Percentiles rank a stretch among this genome's conserved stretches.
These are phyloP conservation scores for Ginglymostoma cirratum DNA, from an alignment of 2,113 vertebrate genomes.

Conservation along the genomic window DNA sequence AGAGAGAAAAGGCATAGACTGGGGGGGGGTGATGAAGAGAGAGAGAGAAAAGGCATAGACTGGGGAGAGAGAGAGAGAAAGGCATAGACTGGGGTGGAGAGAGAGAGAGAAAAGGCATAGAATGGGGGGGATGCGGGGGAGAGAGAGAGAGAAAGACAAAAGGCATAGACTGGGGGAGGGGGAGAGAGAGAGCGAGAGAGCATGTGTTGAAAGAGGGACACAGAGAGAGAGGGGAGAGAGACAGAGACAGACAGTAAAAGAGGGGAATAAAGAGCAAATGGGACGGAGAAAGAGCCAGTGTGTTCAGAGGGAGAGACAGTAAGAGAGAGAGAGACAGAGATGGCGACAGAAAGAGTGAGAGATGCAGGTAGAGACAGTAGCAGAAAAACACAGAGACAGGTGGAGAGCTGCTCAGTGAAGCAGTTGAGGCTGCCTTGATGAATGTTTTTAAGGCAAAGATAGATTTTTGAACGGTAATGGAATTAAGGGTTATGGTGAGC, in stretches of 20 bases:
- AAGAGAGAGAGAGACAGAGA: background rate
- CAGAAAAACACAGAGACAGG: background rate
- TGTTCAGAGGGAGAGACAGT: background rate
- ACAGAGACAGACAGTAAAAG: background rate
- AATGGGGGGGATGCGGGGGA: background rate
- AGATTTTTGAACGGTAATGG: too few species aligned
- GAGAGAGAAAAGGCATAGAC: too few species aligned
- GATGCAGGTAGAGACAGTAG: background rate
- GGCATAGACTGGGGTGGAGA: background rate
- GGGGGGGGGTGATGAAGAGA: background rate
- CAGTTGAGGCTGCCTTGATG: too few species aligned
- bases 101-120: background rate
- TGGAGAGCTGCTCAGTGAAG: background rate
- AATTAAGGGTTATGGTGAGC: too few species aligned
- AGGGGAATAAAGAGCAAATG: background rate
- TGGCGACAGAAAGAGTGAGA: background rate
- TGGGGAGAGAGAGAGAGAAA: background rate
- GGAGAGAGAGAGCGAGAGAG: background rate
- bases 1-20: background rate
- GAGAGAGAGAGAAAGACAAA: background rate
- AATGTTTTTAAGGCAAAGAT: too few species aligned
- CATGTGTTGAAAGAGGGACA: too few species aligned
- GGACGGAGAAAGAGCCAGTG: background rate
- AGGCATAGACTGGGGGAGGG: background rate
- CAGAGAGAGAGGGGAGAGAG: background rate